Evolutionary conservation across 2,888 invertebrate genomes (phyloP).

Genomic region (Leucoma salicis): DNA sequence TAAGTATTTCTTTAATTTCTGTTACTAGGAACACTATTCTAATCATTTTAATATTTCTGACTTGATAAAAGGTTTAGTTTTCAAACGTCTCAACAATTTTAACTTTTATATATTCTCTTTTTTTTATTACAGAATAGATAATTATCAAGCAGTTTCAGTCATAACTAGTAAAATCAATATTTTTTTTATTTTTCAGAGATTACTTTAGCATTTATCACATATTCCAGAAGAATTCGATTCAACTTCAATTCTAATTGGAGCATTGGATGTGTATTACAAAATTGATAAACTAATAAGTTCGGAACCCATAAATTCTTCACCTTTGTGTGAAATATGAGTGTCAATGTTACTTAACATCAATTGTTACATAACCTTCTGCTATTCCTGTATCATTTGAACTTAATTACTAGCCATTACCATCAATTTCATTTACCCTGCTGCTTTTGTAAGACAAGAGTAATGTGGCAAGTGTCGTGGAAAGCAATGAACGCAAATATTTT

Average conservation of each 20-base stretch:
- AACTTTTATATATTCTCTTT: no score
- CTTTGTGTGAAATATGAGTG: slow-evolving; percentile 26
- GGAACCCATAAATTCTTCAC: slow-evolving; percentile 35
- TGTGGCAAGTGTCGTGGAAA: slow-evolving; percentile 5
- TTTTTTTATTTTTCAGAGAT: no score
- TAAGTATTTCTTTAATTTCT: background rate
- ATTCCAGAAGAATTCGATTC: no score
- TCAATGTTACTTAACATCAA: slow-evolving; percentile 33
- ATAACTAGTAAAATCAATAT: no score
- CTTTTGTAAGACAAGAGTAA: background rate
- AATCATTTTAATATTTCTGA: background rate
- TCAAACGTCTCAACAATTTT: no score
- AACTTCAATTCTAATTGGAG: no score
- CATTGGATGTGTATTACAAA: background rate
- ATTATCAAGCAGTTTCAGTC: no score
- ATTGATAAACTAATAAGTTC: slow-evolving; percentile 24
- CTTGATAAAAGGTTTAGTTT: no score
- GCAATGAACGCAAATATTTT: slow-evolving; percentile 22
- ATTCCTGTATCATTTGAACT: slow-evolving; percentile 6
- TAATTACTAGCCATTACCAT: slow-evolving; percentile 1
- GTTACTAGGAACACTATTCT: background rate
- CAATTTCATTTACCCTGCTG: slow-evolving; percentile 14
- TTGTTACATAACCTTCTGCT: slow-evolving; percentile 23
- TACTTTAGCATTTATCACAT: no score
- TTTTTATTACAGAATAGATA: background rate